Evolutionary conservation across 2,113 vertebrate genomes (phyloP).

Genomic region (Dasypus novemcinctus): DNA sequence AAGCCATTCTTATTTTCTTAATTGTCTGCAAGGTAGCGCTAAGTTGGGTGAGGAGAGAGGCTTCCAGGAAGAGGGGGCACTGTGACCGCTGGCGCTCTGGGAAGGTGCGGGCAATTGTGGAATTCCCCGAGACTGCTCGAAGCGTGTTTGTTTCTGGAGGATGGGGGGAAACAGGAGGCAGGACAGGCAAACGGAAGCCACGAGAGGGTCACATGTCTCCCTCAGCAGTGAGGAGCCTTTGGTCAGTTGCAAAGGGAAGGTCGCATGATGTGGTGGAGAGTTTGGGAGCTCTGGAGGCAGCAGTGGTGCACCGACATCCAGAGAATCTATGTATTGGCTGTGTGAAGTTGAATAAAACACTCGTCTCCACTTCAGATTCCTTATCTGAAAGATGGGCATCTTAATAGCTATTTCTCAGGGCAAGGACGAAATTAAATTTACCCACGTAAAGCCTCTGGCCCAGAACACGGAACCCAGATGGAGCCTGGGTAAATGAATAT

Average conservation of each 20-base stretch:
- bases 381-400: background rate
- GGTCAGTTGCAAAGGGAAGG: background rate
- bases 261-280: background rate
- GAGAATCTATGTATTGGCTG: background rate
- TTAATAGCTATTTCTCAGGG: background rate
- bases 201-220: background rate
- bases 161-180: background rate
- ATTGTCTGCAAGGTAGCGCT: background rate
- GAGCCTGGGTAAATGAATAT: background rate
- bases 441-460: background rate
- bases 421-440: background rate
- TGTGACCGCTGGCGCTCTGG: background rate
- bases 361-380: background rate
- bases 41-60: background rate
- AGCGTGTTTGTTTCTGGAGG: background rate
- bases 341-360: background rate
- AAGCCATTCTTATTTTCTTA: background rate
- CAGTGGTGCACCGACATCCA: background rate
- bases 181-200: background rate
- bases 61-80: background rate
- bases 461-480: background rate
- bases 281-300: background rate
- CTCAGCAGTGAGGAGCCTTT: background rate
- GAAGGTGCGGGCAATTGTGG: background rate
- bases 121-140: rapidly evolving